phyloP scores from a whole-genome alignment of 2,888 invertebrate species.

The Ophraella communa region DNA sequence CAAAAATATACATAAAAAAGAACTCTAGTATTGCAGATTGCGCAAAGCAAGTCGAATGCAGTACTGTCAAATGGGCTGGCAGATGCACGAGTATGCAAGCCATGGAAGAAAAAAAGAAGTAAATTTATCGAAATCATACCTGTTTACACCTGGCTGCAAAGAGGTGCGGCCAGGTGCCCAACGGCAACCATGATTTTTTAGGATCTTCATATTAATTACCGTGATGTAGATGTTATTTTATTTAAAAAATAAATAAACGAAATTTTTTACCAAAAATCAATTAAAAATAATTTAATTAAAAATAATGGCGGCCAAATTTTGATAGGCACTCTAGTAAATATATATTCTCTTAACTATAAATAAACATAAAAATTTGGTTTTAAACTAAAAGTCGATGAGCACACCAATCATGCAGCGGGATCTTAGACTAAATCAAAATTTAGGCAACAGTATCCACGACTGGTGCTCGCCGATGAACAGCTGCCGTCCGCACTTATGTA shows the following conservation, averaged over 20 bases:
- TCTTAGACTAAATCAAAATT: neutral
- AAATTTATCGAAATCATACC: neutral
- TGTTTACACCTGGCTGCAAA: neutral
- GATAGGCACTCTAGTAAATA: neutral
- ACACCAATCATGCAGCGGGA: neutral
- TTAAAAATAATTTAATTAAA: neutral
- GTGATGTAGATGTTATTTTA: neutral
- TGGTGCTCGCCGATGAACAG: no score
- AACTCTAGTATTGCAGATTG: no score
- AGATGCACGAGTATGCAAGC: no score
- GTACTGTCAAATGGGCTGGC: no score
- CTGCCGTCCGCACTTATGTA: no score
- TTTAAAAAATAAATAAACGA: neutral
- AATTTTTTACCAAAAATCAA: neutral
- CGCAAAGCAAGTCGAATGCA: no score
- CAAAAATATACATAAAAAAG: no score
- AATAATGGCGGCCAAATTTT: neutral
- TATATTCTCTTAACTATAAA: neutral
- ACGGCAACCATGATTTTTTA: neutral
- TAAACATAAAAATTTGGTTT: neutral
- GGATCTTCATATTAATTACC: neutral
- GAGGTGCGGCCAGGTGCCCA: neutral
- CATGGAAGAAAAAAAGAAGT: no score
- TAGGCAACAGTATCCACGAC: no score
- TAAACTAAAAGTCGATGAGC: neutral